phyloP scores from a whole-genome alignment of 1,140 invertebrate genomes.

The Cydia strobilella region DNA sequence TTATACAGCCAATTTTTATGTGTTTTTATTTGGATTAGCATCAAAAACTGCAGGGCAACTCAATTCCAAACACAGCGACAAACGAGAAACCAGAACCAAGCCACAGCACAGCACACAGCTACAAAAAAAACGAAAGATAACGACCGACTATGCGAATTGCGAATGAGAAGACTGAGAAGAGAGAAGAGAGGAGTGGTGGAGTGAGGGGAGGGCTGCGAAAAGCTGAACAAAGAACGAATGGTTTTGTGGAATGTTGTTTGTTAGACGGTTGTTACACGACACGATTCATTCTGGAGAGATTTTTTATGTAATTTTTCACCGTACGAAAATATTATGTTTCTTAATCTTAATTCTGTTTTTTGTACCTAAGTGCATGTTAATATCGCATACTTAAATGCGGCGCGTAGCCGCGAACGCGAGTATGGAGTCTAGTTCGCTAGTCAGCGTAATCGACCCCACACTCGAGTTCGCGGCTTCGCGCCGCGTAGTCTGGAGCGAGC shows the following conservation, averaged over 20 bases:
- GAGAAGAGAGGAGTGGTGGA: background rate
- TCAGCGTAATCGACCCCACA: too few species aligned
- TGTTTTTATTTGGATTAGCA: background rate
- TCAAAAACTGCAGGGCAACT: background rate
- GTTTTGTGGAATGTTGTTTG: conserved; percentile 1
- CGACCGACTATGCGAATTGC: too few species aligned
- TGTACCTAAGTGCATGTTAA: too few species aligned
- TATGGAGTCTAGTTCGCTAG: too few species aligned
- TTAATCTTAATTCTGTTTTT: too few species aligned
- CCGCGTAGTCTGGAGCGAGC: too few species aligned
- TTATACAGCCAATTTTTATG: background rate
- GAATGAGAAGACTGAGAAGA: background rate
- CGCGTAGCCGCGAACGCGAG: too few species aligned
- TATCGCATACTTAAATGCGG: too few species aligned
- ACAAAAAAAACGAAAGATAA: conserved; percentile 2
- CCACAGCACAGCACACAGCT: background rate
- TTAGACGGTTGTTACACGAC: conserved; percentile 8
- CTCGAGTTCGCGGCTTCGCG: too few species aligned
- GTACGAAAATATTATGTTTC: too few species aligned
- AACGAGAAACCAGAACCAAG: background rate
- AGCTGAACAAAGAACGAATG: conserved; percentile 13
- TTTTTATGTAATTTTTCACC: too few species aligned
- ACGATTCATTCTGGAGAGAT: background rate
- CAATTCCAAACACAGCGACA: background rate
- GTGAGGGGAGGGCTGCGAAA: background rate